These are phyloP conservation scores for Drosophila helvetica DNA, from an alignment of 2,888 invertebrate species.

Conservation along the genomic window DNA sequence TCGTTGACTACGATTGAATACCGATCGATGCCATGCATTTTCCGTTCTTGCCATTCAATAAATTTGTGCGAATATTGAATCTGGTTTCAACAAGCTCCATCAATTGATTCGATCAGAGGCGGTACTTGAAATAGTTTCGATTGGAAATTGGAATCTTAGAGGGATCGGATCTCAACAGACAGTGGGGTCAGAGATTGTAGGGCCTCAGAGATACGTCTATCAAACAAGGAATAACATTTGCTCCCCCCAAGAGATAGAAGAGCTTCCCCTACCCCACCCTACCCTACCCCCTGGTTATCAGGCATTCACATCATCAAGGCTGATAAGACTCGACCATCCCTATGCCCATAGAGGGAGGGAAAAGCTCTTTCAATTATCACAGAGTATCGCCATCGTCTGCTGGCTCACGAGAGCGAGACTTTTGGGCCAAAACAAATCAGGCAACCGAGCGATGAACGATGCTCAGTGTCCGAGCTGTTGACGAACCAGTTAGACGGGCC, in stretches of 20 bases:
- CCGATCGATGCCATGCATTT: constrained; percentile 1
- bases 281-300: constrained; percentile 12
- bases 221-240: neutral
- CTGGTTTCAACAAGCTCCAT: constrained; percentile 44
- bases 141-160: no score
- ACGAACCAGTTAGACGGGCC: constrained; percentile 63
- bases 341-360: neutral
- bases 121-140: neutral
- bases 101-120: constrained; percentile 14
- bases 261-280: neutral
- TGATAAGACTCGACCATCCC: constrained; percentile 26
- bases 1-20: constrained; percentile 39
- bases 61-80: constrained; percentile 55
- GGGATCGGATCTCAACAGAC: neutral
- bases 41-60: constrained; percentile 17
- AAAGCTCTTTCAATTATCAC: constrained; percentile 41
- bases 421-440: constrained; percentile 12
- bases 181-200: neutral
- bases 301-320: constrained; percentile 8
- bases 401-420: constrained; percentile 24
- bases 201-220: neutral
- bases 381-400: neutral
- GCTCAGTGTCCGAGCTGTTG: constrained; percentile 43
- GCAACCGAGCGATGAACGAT: constrained; percentile 1
- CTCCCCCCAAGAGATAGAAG: neutral